Conservation (phyloP, 23 tunicate species). For the Trididemnum miniatum region DNA sequence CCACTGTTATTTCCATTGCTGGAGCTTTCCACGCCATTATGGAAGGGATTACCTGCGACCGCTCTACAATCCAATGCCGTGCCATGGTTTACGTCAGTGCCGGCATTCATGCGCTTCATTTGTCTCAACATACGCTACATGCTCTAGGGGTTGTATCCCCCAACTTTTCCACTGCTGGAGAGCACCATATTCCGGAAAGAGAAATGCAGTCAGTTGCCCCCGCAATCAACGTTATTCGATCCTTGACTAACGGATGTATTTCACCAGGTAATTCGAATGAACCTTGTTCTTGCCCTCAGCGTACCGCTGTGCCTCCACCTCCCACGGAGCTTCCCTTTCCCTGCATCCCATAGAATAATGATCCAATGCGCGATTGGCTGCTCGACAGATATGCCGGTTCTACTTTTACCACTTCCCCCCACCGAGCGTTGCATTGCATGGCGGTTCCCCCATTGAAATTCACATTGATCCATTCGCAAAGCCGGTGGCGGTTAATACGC, state of each 20-base stretch:
- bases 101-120: neutral
- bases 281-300: neutral
- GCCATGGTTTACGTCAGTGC: neutral
- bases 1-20: neutral
- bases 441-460: slow-evolving; percentile 32
- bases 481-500: slow-evolving; percentile 25
- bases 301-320: neutral
- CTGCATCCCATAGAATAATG: neutral
- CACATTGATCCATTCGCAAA: slow-evolving; percentile 7
- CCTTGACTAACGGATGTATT: neutral
- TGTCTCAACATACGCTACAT: neutral
- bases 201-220: neutral
- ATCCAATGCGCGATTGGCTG: neutral
- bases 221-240: neutral
- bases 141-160: neutral
- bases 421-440: slow-evolving; percentile 19
- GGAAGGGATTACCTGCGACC: neutral
- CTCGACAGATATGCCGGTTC: neutral
- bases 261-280: neutral
- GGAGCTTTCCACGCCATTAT: neutral
- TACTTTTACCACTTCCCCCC: slow-evolving; percentile 7
- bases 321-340: neutral
- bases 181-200: neutral
- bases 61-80: neutral
- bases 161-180: neutral